Evolutionary conservation across 2,888 invertebrate species (phyloP).

Genomic region (Phyllotreta striolata): DNA sequence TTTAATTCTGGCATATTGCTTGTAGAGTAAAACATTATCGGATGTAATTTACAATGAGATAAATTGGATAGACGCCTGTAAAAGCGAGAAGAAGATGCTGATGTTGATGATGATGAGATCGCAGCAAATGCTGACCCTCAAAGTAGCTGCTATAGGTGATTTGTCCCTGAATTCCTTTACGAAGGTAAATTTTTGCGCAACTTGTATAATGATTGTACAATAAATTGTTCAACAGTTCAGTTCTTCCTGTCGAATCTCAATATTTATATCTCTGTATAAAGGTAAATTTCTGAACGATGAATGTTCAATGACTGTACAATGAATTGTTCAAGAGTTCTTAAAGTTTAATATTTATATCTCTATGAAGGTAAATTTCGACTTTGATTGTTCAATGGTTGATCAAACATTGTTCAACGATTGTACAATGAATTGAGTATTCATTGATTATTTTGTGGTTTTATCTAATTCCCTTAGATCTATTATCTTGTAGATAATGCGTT

Average conservation of each 20-base stretch:
- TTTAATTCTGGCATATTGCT: not conserved
- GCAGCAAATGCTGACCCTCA: conserved; percentile 16
- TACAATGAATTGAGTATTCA: not conserved
- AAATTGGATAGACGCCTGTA: conserved; percentile 14
- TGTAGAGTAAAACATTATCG: conserved; percentile 20
- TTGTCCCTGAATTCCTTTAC: conserved; percentile 24
- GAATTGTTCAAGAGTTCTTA: too few species aligned
- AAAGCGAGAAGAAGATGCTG: conserved; percentile 6
- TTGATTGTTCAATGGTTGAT: not conserved
- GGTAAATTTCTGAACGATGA: too few species aligned
- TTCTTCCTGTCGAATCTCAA: too few species aligned
- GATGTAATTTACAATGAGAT: conserved; percentile 25
- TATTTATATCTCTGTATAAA: too few species aligned
- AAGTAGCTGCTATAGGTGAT: conserved; percentile 19
- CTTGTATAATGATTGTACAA: too few species aligned
- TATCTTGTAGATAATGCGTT: conserved; percentile 18
- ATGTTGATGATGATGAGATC: conserved; percentile 26
- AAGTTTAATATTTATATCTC: too few species aligned
- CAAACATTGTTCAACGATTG: not conserved
- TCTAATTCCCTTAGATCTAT: not conserved
- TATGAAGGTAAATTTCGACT: conserved; percentile 14
- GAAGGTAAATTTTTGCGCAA: conserved; percentile 10
- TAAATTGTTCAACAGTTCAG: not conserved
- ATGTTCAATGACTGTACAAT: too few species aligned
- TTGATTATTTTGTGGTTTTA: not conserved